Evolutionary conservation across 2,888 invertebrate species (phyloP).

Genomic region (Drosophila pseudotakahashii): DNA sequence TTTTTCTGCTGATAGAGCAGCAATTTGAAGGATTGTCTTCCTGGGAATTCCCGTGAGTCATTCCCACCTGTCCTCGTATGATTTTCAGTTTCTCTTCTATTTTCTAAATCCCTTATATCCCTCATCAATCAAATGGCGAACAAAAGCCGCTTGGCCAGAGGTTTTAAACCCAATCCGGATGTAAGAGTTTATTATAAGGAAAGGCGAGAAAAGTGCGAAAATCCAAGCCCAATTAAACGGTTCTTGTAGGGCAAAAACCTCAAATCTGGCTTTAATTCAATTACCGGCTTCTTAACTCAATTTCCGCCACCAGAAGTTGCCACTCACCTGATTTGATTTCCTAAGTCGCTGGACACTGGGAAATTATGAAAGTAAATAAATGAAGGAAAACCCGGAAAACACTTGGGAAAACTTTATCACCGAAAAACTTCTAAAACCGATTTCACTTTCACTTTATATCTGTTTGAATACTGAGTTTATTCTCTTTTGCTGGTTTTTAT

Average conservation of each 20-base stretch:
- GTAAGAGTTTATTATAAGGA: conserved; percentile 2
- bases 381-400: not conserved
- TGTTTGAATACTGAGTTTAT: not conserved
- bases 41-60: not conserved
- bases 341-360: not conserved
- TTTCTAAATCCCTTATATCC: not conserved
- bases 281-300: conserved; percentile 30
- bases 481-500: not conserved
- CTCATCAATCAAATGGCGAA: conserved; percentile 5
- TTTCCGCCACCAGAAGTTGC: conserved; percentile 14
- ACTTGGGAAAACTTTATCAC: not conserved
- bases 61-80: not conserved
- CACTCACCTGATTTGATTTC: conserved; percentile 24
- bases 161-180: conserved; percentile 1
- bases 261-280: conserved; percentile 7
- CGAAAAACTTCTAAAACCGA: not conserved
- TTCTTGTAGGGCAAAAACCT: conserved; percentile 1
- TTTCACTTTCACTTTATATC: not conserved
- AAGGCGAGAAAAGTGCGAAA: not conserved
- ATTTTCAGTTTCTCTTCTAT: not conserved
- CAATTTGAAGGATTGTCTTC: not conserved
- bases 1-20: too few species aligned
- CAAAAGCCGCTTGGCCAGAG: not conserved
- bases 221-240: conserved; percentile 14
- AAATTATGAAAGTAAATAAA: not conserved